These are phyloP conservation scores for Nerophis ophidion DNA, from an alignment of 2,113 vertebrate species.

Conservation along the genomic window DNA sequence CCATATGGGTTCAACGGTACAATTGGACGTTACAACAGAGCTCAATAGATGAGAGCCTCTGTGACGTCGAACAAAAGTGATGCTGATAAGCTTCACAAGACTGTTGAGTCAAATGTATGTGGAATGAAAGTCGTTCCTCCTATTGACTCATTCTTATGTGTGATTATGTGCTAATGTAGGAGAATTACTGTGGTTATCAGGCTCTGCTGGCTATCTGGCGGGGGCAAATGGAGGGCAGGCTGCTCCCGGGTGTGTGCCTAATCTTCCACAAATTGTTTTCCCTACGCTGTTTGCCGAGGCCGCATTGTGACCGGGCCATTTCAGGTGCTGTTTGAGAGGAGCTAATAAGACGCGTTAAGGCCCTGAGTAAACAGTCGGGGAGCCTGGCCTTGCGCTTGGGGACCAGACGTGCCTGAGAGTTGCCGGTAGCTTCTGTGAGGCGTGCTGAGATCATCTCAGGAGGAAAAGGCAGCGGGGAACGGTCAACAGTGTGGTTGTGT, in stretches of 20 bases:
- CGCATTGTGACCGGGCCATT: slow-evolving; percentile 48
- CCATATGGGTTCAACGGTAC: background rate
- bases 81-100: slow-evolving; percentile 33
- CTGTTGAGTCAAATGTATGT: slow-evolving; percentile 3
- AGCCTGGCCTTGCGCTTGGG: slow-evolving; percentile 35
- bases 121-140: slow-evolving; percentile 26
- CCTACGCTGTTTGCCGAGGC: slow-evolving; percentile 58
- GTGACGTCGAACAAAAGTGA: slow-evolving; percentile 35
- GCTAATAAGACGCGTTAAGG: slow-evolving; percentile 63
- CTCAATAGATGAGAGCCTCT: slow-evolving; percentile 22
- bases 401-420: slow-evolving; percentile 52
- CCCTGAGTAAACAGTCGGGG: slow-evolving; percentile 5
- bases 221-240: slow-evolving; percentile 68
- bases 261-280: slow-evolving; percentile 72
- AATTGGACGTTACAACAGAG: slow-evolving; percentile 11
- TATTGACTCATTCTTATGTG: slow-evolving; percentile 11
- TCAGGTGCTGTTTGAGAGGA: slow-evolving; percentile 71
- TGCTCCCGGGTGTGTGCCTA: slow-evolving; percentile 71
- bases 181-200: slow-evolving; percentile 67
- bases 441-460: slow-evolving; percentile 43
- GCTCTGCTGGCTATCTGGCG: slow-evolving; percentile 57
- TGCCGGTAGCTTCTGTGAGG: slow-evolving; percentile 49
- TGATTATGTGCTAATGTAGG: slow-evolving; percentile 69
- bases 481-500: slow-evolving; percentile 43
- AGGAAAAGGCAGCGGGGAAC: slow-evolving; percentile 38